phyloP scores from a whole-genome alignment of 2,888 invertebrate species.

The Heteropelma amictum region DNA sequence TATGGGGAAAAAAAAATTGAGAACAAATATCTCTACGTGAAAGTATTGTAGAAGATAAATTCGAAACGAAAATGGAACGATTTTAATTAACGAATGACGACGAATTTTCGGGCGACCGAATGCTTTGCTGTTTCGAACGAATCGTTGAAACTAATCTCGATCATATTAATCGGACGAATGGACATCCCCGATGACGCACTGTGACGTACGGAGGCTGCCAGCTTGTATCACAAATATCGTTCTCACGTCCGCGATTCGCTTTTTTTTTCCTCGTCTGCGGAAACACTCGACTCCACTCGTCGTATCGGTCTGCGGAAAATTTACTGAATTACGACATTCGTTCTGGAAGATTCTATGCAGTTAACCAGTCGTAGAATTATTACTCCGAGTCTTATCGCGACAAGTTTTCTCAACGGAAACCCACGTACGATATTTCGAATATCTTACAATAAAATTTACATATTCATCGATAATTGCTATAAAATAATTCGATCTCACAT shows the following conservation, averaged over 20 bases:
- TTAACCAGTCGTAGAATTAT: too few relatives aligned
- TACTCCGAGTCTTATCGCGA: too few relatives aligned
- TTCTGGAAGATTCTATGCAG: background rate
- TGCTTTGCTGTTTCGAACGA: background rate
- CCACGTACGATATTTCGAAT: too few relatives aligned
- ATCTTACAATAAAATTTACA: too few relatives aligned
- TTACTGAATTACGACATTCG: background rate
- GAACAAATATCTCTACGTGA: too few relatives aligned
- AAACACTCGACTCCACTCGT: background rate
- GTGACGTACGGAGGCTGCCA: background rate
- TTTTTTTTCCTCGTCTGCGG: background rate
- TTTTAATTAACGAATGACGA: too few relatives aligned
- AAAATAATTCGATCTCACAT: too few relatives aligned
- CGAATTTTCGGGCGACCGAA: background rate
- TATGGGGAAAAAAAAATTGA: too few relatives aligned
- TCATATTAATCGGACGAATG: background rate
- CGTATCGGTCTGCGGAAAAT: background rate
- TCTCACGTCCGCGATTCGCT: background rate
- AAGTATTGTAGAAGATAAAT: too few relatives aligned
- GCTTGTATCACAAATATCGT: background rate
- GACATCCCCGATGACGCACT: constrained; percentile 7
- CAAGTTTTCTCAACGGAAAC: too few relatives aligned
- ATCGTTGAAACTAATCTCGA: background rate
- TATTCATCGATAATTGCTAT: too few relatives aligned
- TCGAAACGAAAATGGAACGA: too few relatives aligned